Evolutionary conservation across 2,888 invertebrate species (phyloP).

Genomic region (Phrixothrix hirtus): DNA sequence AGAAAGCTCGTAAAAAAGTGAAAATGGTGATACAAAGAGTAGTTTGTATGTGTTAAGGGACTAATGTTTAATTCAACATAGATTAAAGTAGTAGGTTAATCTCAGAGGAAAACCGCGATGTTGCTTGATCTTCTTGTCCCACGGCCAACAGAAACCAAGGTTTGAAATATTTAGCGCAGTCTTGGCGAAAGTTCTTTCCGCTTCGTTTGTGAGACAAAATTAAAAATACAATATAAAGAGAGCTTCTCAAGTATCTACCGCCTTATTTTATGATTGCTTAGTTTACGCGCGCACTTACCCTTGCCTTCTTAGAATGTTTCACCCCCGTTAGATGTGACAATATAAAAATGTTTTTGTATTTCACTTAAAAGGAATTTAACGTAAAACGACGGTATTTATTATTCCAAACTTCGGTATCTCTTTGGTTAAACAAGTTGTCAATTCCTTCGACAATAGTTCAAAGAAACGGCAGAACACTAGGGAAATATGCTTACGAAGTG

Average conservation of each 20-base stretch:
- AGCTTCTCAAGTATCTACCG: not conserved
- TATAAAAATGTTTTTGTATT: slow-evolving; percentile 1
- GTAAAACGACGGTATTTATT: slow-evolving; percentile 21
- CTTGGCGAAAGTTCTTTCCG: slow-evolving; percentile 42
- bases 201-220: slow-evolving; percentile 42
- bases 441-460: slow-evolving; percentile 54
- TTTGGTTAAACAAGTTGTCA: slow-evolving; percentile 45
- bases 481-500: slow-evolving; percentile 55
- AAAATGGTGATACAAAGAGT: slow-evolving; percentile 33
- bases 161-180: slow-evolving; percentile 42
- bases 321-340: no score
- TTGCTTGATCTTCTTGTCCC: slow-evolving; percentile 29
- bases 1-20: slow-evolving; percentile 24
- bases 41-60: slow-evolving; percentile 43
- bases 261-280: not conserved
- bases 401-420: slow-evolving; percentile 24
- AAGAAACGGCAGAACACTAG: slow-evolving; percentile 55
- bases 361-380: slow-evolving; percentile 11
- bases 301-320: no score
- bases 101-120: slow-evolving; percentile 37
- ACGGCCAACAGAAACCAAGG: slow-evolving; percentile 29
- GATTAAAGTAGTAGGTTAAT: slow-evolving; percentile 51
- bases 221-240: slow-evolving; percentile 41
- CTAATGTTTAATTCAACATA: slow-evolving; percentile 49
- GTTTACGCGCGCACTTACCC: no score